Evolutionary conservation across 2,797 vertebrate genomes (phyloP), one percentile per base, ranked within the genome.

Genomic region (Anniella stebbinsi): DNA sequence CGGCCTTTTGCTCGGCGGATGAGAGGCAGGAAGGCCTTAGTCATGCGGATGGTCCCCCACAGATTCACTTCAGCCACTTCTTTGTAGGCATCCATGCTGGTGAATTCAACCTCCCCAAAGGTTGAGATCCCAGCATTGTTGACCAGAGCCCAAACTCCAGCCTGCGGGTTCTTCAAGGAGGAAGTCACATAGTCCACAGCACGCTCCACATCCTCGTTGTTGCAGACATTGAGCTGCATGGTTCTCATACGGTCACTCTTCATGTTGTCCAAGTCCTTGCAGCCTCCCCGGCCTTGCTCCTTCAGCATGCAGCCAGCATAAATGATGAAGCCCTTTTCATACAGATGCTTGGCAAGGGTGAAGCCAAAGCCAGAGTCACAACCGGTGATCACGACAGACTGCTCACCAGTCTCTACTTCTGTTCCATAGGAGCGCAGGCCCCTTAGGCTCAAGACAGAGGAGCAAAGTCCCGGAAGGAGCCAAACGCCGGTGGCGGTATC

Each of bases 81-180:
- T 94, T 97, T 98, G 94, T 98, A 98, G 38, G 97, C 98, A 88
- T 98, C 97, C 97, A 97, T 96, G 94, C 97, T 98, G 91, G 97
- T 98, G 95, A 98, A 98, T 85, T 98, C 97, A 0, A 98, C 97
- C 84, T 98, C 97, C 30, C 97, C 97, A 0, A 97, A 98, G 0
- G 97, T 97, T 1, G 97, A 98, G 92, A 98, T 96, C 8, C 98
- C 98, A 0, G 97, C 98, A 0, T 98, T 97, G 96, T 98, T 98
- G 82, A 98, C 97, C 86, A 98, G 92, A 1, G 97, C 97, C 98
- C 97, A 98, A 91, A 98, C 90, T 21, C 97, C 98, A 89, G 96
- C 96, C 82, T 98, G 95, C 0, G 97, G 95, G 86, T 97, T 95
- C 92, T 95, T 93, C 84, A 98, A 90, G 88, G 93, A 95, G 0